Percentiles rank a stretch among this genome's conserved stretches.
Conservation (phyloP, 2,888 invertebrate species). For the Drosophila yooni region DNA sequence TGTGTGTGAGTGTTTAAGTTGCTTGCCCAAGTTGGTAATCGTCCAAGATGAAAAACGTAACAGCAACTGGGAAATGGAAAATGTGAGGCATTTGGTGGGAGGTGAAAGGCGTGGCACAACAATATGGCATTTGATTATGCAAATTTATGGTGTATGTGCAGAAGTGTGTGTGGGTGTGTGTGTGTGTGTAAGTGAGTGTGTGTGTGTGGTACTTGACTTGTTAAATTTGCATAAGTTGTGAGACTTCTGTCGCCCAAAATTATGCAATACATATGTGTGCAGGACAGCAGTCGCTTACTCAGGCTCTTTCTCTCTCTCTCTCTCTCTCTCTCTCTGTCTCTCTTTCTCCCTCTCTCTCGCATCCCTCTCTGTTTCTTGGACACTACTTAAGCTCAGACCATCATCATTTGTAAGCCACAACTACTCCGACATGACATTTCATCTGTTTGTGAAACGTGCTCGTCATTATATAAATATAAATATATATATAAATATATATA, state of each 20-base stretch:
- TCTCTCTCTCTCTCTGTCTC: neutral
- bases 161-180: conserved; percentile 17
- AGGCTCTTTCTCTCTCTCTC: neutral
- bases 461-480: neutral
- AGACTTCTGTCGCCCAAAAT: conserved; percentile 54
- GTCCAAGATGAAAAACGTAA: conserved; percentile 69
- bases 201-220: conserved; percentile 69
- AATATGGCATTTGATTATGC: conserved; percentile 81
- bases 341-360: neutral
- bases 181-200: conserved; percentile 15
- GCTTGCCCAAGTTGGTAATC: conserved; percentile 69
- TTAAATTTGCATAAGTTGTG: conserved; percentile 76
- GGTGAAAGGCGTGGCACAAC: conserved; percentile 40
- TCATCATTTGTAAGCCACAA: conserved; percentile 41
- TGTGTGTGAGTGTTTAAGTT: conserved; percentile 16
- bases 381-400: conserved; percentile 30
- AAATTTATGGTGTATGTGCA: conserved; percentile 50
- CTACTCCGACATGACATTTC: conserved; percentile 20
- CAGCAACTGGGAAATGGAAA: conserved; percentile 21
- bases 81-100: conserved; percentile 2
- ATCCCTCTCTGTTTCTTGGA: neutral
- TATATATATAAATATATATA: neutral
- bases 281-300: conserved; percentile 25
- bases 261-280: conserved; percentile 65
- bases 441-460: conserved; percentile 16